Evolutionary conservation across 2,113 vertebrate species (phyloP).

Genomic region (Serilophus lunatus): DNA sequence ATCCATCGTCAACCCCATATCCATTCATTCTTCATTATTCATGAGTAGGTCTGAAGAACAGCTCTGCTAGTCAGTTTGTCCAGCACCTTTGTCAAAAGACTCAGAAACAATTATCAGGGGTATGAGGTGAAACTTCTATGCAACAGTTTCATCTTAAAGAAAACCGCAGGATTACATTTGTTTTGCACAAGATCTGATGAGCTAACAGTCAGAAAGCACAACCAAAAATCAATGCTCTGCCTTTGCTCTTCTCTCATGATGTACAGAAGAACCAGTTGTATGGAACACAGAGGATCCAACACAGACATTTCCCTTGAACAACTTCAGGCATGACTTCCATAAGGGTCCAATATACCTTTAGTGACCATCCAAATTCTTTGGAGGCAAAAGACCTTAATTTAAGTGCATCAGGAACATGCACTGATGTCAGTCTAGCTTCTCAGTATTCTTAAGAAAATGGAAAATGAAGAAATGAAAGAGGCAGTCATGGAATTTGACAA

Average conservation of each 20-base stretch:
- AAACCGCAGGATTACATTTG: not conserved
- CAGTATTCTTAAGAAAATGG: not conserved
- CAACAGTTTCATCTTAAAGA: not conserved
- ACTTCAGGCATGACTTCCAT: not conserved
- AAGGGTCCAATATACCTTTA: not conserved
- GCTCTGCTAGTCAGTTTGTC: not conserved
- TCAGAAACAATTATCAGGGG: not conserved
- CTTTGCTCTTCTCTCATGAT: not conserved
- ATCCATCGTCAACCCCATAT: not conserved
- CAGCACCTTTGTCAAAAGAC: not conserved
- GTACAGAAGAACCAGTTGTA: not conserved
- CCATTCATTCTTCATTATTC: not conserved
- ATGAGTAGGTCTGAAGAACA: not conserved
- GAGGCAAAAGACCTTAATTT: not conserved
- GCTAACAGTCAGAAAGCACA: not conserved
- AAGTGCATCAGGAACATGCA: not conserved
- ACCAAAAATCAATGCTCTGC: not conserved
- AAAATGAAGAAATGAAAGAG: slow-evolving; percentile 33
- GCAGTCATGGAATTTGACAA: slow-evolving; percentile 45
- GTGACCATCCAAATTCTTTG: not conserved
- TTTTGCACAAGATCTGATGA: not conserved
- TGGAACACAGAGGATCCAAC: not conserved
- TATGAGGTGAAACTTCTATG: not conserved
- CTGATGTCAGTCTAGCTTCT: not conserved
- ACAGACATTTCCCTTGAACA: not conserved